Conservation (phyloP, 2,113 vertebrate species). For the Puffinus mauretanicus region DNA sequence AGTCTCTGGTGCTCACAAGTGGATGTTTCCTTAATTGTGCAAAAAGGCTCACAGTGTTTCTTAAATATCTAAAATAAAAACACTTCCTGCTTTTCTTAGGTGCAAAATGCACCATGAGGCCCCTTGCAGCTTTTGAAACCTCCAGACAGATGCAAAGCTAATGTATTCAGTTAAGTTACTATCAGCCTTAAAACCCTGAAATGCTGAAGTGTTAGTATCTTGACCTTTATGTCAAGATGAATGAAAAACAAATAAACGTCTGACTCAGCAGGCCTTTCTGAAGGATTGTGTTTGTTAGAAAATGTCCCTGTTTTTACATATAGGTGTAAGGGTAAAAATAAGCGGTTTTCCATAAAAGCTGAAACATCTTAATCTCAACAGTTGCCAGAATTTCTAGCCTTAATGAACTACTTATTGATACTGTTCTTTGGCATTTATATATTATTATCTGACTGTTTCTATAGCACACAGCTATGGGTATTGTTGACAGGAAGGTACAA, state of each 20-base stretch:
- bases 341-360: neutral
- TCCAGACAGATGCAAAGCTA: neutral
- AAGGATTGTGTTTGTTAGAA: neutral
- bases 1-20: neutral
- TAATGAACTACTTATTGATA: neutral
- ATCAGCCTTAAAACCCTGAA: neutral
- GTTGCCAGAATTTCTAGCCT: neutral
- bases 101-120: neutral
- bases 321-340: neutral
- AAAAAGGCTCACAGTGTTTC: neutral
- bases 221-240: constrained; percentile 19
- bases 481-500: neutral
- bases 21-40: neutral
- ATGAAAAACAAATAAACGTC: constrained; percentile 12
- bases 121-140: neutral
- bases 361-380: neutral
- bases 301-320: neutral
- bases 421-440: neutral
- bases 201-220: neutral
- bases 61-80: neutral
- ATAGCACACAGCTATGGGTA: neutral
- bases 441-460: neutral
- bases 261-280: neutral
- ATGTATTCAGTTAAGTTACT: neutral
- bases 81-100: neutral